phyloP scores from a whole-genome alignment of 2,888 invertebrate species.

The Parnassius apollo region DNA sequence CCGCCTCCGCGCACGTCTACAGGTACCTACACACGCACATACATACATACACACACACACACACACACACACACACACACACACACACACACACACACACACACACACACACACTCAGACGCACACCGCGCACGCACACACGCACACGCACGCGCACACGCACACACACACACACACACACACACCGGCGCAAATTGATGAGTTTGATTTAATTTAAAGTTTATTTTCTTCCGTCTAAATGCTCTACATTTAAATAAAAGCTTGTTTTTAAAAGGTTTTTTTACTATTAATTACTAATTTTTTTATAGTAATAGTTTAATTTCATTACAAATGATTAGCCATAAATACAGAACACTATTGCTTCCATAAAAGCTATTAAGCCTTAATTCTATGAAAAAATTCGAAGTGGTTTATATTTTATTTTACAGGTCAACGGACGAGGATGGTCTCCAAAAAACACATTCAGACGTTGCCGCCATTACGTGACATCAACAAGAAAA shows the following conservation, averaged over 20 bases:
- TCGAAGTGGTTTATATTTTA: not conserved
- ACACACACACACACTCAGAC: too few species aligned
- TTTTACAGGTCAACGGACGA: slow-evolving; percentile 66
- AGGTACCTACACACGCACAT: slow-evolving; percentile 25
- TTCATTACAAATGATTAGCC: too few species aligned
- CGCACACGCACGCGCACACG: too few species aligned
- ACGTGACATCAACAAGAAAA: slow-evolving; percentile 56
- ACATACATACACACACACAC: slow-evolving; percentile 4
- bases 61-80: slow-evolving; percentile 5
- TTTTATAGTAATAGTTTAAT: too few species aligned
- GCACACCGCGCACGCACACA: not conserved
- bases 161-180: slow-evolving; percentile 22
- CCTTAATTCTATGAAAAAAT: too few species aligned
- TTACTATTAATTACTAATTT: too few species aligned
- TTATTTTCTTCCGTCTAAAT: too few species aligned
- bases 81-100: slow-evolving; percentile 1
- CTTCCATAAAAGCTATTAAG: too few species aligned
- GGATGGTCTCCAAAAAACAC: slow-evolving; percentile 61
- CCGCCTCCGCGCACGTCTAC: slow-evolving; percentile 57
- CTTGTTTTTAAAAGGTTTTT: too few species aligned
- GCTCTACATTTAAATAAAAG: too few species aligned
- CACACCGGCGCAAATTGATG: slow-evolving; percentile 44
- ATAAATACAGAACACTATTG: too few species aligned
- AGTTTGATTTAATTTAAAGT: too few species aligned
- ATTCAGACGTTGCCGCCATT: slow-evolving; percentile 64